Conservation (phyloP, 64 coral and sea anemone species). For the Pocillopora damicornis region DNA sequence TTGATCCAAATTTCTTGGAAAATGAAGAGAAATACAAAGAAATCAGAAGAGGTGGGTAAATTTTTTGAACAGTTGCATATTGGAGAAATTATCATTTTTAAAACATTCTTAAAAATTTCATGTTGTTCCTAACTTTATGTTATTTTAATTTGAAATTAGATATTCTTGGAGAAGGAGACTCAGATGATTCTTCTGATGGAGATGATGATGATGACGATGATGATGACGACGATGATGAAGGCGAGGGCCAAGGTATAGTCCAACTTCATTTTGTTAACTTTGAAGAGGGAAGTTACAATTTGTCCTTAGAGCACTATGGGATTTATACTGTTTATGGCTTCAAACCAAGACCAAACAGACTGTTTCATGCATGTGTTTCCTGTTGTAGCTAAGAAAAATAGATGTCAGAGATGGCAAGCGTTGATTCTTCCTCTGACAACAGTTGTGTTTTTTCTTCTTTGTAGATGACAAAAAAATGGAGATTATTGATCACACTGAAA, state of each 20-base stretch:
- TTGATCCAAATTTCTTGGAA: constrained; percentile 93
- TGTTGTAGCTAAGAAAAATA: too few relatives aligned
- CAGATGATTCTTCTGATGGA: constrained; percentile 57
- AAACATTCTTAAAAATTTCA: background rate
- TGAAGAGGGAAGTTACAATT: too few relatives aligned
- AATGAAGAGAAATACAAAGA: constrained; percentile 99
- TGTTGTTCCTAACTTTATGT: background rate
- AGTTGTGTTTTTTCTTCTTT: background rate
- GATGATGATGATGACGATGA: constrained; percentile 68
- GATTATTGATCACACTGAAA: constrained; percentile 96
- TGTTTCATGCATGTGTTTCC: too few relatives aligned
- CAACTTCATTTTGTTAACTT: too few relatives aligned
- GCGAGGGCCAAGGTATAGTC: constrained; percentile 37
- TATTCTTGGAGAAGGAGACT: constrained; percentile 89
- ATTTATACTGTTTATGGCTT: background rate
- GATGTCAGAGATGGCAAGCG: too few relatives aligned
- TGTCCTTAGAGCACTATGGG: background rate
- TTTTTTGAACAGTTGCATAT: background rate
- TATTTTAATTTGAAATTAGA: constrained; percentile 45
- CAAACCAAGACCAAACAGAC: too few relatives aligned
- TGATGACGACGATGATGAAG: constrained; percentile 80
- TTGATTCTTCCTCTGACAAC: too few relatives aligned
- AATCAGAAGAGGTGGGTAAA: constrained; percentile 80
- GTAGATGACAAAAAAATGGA: constrained; percentile 82
- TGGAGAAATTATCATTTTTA: too few relatives aligned